A percentile compares a stretch with the other conserved stretches of the same genome.
Conservation (phyloP, 2,888 invertebrate species). For the Tachina lurida region DNA sequence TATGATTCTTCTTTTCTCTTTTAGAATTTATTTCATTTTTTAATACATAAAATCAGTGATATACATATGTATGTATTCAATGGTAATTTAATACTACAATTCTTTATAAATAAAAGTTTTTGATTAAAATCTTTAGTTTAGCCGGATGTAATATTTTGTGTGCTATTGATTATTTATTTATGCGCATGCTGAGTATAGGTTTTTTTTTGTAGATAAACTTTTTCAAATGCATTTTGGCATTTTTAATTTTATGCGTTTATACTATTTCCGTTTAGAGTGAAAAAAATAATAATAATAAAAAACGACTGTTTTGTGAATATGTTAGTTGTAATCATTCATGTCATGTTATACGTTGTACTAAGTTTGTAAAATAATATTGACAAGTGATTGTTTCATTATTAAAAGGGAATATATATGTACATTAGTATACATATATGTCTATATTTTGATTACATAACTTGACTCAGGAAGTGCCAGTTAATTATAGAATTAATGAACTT, state of each 20-base stretch:
- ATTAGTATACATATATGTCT: too few species aligned
- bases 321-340: conserved; percentile 51
- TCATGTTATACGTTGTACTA: conserved; percentile 40
- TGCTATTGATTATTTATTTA: conserved; percentile 57
- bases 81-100: conserved; percentile 7
- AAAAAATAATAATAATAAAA: not conserved
- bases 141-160: conserved; percentile 47
- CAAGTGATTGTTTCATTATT: conserved; percentile 56
- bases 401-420: conserved; percentile 12
- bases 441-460: not conserved
- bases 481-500: not conserved
- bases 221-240: conserved; percentile 62
- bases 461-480: not conserved
- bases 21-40: not conserved
- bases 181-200: conserved; percentile 52
- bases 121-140: conserved; percentile 40
- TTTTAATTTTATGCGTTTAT: conserved; percentile 41
- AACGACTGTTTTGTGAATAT: conserved; percentile 51
- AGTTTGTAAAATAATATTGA: conserved; percentile 40
- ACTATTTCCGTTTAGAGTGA: conserved; percentile 49
- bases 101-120: conserved; percentile 18
- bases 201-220: conserved; percentile 10
- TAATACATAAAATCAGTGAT: not conserved
- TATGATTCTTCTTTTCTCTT: not conserved
- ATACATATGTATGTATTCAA: too few species aligned